Base-by-base conservation (phyloP, 2,888 invertebrate species). In the Syritta pipiens region DNA sequence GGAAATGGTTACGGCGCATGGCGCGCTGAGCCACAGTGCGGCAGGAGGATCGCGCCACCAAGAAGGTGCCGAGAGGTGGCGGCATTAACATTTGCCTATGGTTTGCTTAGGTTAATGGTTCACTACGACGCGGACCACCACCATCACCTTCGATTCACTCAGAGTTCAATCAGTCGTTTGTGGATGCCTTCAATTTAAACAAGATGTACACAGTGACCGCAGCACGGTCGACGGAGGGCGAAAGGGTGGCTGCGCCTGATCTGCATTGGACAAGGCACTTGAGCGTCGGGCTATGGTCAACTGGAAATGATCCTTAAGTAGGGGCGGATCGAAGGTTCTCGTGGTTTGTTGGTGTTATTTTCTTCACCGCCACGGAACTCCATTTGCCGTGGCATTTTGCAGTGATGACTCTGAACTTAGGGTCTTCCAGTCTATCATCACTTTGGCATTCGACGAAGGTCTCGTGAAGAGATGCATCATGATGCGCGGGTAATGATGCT, bases 161-260 rank as follows among this genome's bases (percentile, higher is more conserved):
- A 62, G 51, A 35, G 68, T 68, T 79, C 72, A 79, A 74, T 79
- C 79, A 79, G 67, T 72, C 77, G 72, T 67, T 62, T 55, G 67
- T 55, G 60, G 46, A 72, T 51, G 57, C 42, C 53, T 42, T 62
- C 55, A 72, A 68, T 79, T 74, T 74, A 74, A 79, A 79, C 79
- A 79, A 79, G 79, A 79, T 67, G 74, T 79, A 74, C n/a, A n/a
- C n/a, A n/a, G 62, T 79, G 79, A 79, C 79, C 79, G 51, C 74
- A 72, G n/a, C 35, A 37, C 37, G 37, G 4, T 37, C 17, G 12
- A 62, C 42, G 24, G 53, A 32, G 49, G 40, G 59, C 32, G 37
- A 37, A n/a, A n/a, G n/a, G 17, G 37, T 3, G 37, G 7, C 37
- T 49, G 44, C n/a, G 60, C 12, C 24, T 49, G 79, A 79, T 72